Conservation (phyloP, 2,888 invertebrate genomes). For the Acronicta leporina region DNA sequence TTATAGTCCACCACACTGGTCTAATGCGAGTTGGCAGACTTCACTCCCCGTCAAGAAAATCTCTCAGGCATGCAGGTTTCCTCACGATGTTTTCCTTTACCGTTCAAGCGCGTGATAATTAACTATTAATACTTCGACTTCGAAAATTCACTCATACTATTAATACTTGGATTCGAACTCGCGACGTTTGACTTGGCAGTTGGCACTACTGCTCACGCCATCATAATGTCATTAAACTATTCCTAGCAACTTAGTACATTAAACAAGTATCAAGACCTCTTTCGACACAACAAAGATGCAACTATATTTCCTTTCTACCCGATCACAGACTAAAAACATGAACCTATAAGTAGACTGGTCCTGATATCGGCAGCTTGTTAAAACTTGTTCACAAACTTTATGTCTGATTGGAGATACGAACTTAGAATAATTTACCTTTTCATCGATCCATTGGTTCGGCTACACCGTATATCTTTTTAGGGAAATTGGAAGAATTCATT, state of each 20-base stretch:
- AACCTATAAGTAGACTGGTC: not conserved
- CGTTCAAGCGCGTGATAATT: too few species aligned
- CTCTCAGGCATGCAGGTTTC: too few species aligned
- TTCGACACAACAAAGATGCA: not conserved
- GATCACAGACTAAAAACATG: not conserved
- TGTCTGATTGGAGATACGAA: constrained; percentile 43
- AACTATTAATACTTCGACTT: too few species aligned
- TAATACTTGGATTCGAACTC: too few species aligned
- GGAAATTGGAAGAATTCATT: constrained; percentile 38
- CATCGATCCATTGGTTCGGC: constrained; percentile 32
- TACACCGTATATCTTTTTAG: constrained; percentile 24
- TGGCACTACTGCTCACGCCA: too few species aligned
- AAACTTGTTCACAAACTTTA: constrained; percentile 46
- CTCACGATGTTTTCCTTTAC: too few species aligned
- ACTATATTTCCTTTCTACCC: not conserved
- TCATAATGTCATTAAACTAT: too few species aligned
- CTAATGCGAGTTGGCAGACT: too few species aligned
- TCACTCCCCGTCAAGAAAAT: too few species aligned
- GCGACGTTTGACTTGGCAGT: too few species aligned
- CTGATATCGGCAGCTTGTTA: constrained; percentile 43
- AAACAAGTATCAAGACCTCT: not conserved
- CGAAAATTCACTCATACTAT: too few species aligned
- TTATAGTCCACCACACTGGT: too few species aligned
- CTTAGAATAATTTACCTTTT: constrained; percentile 46
- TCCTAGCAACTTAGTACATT: not conserved